Conservation (phyloP, 2,113 vertebrate species). For the Cyphomyrus discorhynchus region DNA sequence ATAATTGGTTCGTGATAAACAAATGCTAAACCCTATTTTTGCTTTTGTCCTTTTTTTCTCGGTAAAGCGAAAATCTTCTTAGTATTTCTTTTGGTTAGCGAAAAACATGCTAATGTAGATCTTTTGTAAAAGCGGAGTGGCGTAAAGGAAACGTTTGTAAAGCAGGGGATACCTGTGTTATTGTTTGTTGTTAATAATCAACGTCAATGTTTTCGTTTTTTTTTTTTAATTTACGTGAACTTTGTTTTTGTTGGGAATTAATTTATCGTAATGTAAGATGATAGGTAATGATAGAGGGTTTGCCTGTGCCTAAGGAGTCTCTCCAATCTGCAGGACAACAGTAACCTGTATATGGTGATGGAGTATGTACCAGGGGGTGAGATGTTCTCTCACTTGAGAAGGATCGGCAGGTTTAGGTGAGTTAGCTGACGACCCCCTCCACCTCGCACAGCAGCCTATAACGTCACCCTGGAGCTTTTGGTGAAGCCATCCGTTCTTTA, state of each 20-base stretch:
- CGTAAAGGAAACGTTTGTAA: not conserved
- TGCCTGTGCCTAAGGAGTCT: not conserved
- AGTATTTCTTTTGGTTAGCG: not conserved
- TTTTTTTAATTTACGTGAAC: not conserved
- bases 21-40: not conserved
- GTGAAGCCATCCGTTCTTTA: not conserved
- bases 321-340: slow-evolving; percentile 66
- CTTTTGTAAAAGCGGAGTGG: not conserved
- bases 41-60: not conserved
- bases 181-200: not conserved
- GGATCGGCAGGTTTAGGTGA: slow-evolving; percentile 86
- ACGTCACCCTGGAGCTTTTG: not conserved
- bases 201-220: not conserved
- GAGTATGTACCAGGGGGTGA: slow-evolving; percentile 86
- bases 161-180: not conserved
- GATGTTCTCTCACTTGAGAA: slow-evolving; percentile 87
- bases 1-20: not conserved
- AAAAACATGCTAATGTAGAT: not conserved
- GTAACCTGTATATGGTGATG: slow-evolving; percentile 91
- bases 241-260: not conserved
- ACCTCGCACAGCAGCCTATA: not conserved
- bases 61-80: not conserved
- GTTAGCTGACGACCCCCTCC: not conserved
- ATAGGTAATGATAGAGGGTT: not conserved
- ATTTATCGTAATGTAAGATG: not conserved